A percentile compares a stretch with the other conserved stretches of the same genome.
Evolutionary conservation across 23 tunicate species (phyloP).

Genomic region (Halocynthia roretzi): DNA sequence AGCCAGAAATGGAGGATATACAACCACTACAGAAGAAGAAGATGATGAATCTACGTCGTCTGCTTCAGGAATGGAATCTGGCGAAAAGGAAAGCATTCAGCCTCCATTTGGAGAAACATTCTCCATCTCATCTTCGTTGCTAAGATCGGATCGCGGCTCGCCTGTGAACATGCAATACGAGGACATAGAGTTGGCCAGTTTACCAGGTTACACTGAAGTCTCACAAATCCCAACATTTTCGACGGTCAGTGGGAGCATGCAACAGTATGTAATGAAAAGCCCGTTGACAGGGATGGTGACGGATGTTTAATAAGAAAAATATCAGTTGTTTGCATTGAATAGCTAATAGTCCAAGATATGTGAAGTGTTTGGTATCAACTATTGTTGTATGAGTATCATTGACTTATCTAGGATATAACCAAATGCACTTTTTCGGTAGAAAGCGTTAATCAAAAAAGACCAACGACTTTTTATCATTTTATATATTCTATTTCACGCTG

Average conservation of each 20-base stretch:
- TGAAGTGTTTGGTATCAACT: no score
- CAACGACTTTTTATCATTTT: no score
- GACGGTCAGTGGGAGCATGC: background rate
- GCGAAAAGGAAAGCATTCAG: background rate
- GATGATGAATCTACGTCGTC: background rate
- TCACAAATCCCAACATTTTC: no score
- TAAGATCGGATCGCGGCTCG: constrained; percentile 22
- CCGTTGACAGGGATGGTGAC: constrained; percentile 1
- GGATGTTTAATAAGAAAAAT: background rate
- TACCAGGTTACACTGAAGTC: background rate
- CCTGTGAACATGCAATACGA: constrained; percentile 9
- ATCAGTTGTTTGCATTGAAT: background rate
- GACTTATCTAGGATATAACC: no score
- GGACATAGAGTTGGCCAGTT: background rate
- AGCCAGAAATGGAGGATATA: no score
- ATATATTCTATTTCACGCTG: no score
- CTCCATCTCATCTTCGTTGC: constrained; percentile 12
- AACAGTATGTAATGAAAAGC: background rate
- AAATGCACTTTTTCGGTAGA: no score
- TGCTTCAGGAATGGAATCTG: background rate
- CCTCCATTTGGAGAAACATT: constrained; percentile 15
- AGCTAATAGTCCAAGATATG: background rate
- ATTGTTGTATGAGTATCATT: no score
- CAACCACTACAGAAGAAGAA: background rate
- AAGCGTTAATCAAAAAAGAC: no score